Evolutionary conservation across 2,113 vertebrate species (phyloP).

Genomic region (Cardinalis cardinalis): DNA sequence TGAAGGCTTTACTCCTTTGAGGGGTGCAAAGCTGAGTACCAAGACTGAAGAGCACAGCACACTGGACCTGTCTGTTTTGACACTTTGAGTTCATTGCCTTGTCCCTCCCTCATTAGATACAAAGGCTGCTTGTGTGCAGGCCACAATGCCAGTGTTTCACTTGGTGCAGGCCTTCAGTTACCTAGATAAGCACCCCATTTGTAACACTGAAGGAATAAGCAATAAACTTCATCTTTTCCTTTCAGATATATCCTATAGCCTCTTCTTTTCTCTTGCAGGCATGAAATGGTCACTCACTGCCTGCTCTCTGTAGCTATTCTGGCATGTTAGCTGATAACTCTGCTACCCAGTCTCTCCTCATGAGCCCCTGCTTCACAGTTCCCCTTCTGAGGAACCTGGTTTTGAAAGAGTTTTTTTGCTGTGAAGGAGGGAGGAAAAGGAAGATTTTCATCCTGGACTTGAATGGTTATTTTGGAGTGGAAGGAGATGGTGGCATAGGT

Average conservation of each 20-base stretch:
- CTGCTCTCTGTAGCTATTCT: neutral
- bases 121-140: neutral
- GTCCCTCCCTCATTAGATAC: neutral
- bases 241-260: neutral
- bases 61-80: rapidly evolving
- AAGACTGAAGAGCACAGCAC: neutral
- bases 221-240: neutral
- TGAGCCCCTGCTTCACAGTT: neutral
- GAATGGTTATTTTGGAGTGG: neutral
- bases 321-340: neutral
- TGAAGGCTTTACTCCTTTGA: neutral
- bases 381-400: neutral
- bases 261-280: neutral
- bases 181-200: neutral
- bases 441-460: neutral
- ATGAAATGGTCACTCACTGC: neutral
- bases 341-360: neutral
- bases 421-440: neutral
- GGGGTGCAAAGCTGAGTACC: neutral
- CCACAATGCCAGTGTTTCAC: neutral
- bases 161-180: neutral
- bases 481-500: neutral
- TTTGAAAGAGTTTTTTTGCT: neutral
- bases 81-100: neutral
- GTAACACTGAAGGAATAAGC: neutral